A percentile compares a stretch with the other conserved stretches of the same genome.
These are phyloP conservation scores for Cyanocitta stelleri DNA, from an alignment of 2,113 vertebrate genomes.

Conservation along the genomic window DNA sequence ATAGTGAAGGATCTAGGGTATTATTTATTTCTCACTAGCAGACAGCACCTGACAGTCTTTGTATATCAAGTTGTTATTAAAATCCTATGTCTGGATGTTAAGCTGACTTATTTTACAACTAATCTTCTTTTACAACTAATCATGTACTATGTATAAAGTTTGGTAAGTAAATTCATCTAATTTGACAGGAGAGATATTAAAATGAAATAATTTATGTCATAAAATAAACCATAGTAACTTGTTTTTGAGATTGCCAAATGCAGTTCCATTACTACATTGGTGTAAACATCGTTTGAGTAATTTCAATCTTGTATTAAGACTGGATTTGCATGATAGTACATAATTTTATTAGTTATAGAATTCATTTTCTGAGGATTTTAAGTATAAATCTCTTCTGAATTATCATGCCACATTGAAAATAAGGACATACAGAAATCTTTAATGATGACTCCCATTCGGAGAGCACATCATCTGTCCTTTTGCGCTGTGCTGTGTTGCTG, in stretches of 20 bases:
- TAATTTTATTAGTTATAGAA: constrained; percentile 49
- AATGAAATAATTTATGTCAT: constrained; percentile 64
- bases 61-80: constrained; percentile 69
- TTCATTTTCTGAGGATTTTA: constrained; percentile 12
- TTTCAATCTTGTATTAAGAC: constrained; percentile 33
- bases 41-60: constrained; percentile 60
- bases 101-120: constrained; percentile 65
- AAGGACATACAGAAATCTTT: constrained; percentile 14
- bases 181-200: constrained; percentile 66
- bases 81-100: constrained; percentile 58
- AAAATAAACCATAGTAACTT: constrained; percentile 51
- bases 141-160: constrained; percentile 61
- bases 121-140: constrained; percentile 70
- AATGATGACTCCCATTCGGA: background rate
- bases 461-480: background rate
- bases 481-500: background rate
- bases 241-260: constrained; percentile 53
- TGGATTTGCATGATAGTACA: constrained; percentile 46
- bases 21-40: constrained; percentile 65
- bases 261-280: constrained; percentile 43
- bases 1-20: constrained; percentile 43
- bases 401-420: background rate
- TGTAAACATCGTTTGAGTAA: constrained; percentile 56
- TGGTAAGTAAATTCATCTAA: constrained; percentile 69
- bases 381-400: constrained; percentile 24